Conservation (phyloP, 2,113 vertebrate species). For the Rhagologus leucostigma region DNA sequence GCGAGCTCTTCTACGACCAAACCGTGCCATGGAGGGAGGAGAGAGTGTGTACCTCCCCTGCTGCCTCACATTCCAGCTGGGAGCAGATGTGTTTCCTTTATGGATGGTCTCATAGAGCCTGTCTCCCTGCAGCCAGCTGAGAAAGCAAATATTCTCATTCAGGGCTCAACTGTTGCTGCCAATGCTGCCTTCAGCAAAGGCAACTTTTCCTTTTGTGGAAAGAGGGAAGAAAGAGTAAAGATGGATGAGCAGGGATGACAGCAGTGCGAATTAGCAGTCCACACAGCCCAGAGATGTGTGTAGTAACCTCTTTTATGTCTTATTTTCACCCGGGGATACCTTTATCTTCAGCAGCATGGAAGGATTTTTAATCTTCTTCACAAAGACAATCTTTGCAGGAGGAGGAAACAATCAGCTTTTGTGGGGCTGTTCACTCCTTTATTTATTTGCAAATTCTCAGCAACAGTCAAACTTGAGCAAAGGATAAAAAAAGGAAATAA, state of each 20-base stretch:
- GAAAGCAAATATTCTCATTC: neutral
- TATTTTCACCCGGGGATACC: slow-evolving; percentile 32
- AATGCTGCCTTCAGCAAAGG: neutral
- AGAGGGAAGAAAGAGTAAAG: neutral
- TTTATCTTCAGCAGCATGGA: slow-evolving; percentile 9
- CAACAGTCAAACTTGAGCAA: slow-evolving; percentile 35
- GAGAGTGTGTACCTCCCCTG: rapidly evolving
- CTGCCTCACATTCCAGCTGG: neutral
- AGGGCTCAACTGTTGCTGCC: neutral
- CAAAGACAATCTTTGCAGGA: slow-evolving; percentile 39
- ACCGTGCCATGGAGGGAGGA: rapidly evolving
- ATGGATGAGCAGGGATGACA: neutral
- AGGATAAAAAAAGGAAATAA: neutral
- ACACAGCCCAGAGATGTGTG: neutral
- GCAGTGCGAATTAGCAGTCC: slow-evolving; percentile 33
- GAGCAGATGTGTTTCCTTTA: neutral
- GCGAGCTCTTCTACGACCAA: neutral
- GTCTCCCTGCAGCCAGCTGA: neutral
- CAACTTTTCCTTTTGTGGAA: neutral
- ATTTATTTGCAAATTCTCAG: slow-evolving; percentile 55
- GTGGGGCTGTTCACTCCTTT: slow-evolving; percentile 22
- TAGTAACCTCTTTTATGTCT: slow-evolving; percentile 57
- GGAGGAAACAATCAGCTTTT: slow-evolving; percentile 43
- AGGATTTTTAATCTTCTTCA: slow-evolving; percentile 53
- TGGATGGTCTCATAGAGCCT: rapidly evolving